Evolutionary conservation across 2,888 invertebrate genomes (phyloP).

Genomic region (Himalopsyche kuldschensis): DNA sequence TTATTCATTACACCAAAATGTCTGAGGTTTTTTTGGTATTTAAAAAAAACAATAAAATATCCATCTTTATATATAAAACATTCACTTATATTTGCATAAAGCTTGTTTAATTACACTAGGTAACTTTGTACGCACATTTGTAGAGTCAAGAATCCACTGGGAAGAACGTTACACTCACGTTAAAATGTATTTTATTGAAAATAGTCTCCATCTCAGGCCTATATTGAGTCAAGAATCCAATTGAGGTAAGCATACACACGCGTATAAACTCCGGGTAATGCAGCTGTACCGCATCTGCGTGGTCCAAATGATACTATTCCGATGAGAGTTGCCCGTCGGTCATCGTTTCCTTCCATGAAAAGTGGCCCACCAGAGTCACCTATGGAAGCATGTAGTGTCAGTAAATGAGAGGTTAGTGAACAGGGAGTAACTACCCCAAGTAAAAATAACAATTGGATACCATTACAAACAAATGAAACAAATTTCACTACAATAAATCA

Average conservation of each 20-base stretch:
- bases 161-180: neutral
- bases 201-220: neutral
- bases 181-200: neutral
- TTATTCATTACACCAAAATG: neutral
- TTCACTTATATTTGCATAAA: neutral
- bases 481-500: no score
- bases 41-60: neutral
- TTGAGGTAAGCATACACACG: slow-evolving; percentile 57
- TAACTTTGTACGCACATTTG: neutral
- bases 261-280: slow-evolving; percentile 65
- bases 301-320: slow-evolving; percentile 64
- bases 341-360: slow-evolving; percentile 44
- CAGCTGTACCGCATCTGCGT: slow-evolving; percentile 55
- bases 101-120: neutral
- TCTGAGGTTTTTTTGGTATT: neutral
- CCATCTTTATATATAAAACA: neutral
- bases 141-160: neutral
- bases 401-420: no score
- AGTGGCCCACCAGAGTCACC: slow-evolving; percentile 51
- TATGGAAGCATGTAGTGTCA: slow-evolving; percentile 16
- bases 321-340: slow-evolving; percentile 38
- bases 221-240: slow-evolving; percentile 59
- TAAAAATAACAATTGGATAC: no score
- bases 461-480: no score
- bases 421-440: no score